Evolutionary conservation across 2,888 invertebrate genomes (phyloP).

Genomic region (Polydrusus pterygomalis): DNA sequence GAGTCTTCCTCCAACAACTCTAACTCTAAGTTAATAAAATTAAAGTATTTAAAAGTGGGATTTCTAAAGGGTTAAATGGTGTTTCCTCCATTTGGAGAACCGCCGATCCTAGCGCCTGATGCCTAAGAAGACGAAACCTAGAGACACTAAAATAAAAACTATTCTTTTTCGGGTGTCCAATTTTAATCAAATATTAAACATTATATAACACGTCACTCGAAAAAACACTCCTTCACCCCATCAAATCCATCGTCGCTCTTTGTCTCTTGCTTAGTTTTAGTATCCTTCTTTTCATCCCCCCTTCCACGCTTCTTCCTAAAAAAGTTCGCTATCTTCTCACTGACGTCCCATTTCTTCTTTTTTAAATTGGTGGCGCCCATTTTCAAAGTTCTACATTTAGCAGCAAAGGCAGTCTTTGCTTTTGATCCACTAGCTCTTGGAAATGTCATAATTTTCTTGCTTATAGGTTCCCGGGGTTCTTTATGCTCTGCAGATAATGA

Average conservation of each 20-base stretch:
- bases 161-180: not conserved
- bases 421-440: constrained; percentile 58
- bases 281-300: constrained; percentile 31
- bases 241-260: constrained; percentile 30
- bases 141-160: no score
- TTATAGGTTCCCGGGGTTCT: not conserved
- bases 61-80: no score
- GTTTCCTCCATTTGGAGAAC: no score
- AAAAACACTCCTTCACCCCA: not conserved
- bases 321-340: constrained; percentile 62
- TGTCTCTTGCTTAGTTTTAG: constrained; percentile 48
- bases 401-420: constrained; percentile 55
- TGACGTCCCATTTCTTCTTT: constrained; percentile 64
- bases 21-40: no score
- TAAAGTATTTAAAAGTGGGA: no score
- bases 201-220: constrained; percentile 14
- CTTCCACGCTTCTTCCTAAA: constrained; percentile 50
- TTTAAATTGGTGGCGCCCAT: constrained; percentile 57
- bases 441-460: constrained; percentile 60
- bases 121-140: no score
- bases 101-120: no score
- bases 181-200: constrained; percentile 12
- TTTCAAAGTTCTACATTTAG: constrained; percentile 59
- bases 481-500: not conserved
- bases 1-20: no score